These are phyloP conservation scores for Aethina tumida DNA, from an alignment of 1,140 invertebrate species.

Conservation along the genomic window DNA sequence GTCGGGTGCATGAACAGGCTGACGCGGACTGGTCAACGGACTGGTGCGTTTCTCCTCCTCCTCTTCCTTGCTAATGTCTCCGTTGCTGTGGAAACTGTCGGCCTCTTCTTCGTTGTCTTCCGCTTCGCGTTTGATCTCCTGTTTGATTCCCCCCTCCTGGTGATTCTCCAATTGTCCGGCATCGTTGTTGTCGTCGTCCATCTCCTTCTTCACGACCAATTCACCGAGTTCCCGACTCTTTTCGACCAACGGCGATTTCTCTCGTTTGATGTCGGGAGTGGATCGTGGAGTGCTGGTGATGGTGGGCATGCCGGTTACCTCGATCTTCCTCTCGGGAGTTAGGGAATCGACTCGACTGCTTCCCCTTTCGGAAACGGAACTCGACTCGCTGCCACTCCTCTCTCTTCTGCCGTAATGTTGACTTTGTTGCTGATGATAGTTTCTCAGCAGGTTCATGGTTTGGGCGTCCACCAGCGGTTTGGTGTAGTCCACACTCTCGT, in stretches of 20 bases:
- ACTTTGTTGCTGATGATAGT: conserved; percentile 57
- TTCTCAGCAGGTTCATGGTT: conserved; percentile 70
- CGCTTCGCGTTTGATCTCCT: conserved; percentile 46
- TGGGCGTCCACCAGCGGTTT: conserved; percentile 81
- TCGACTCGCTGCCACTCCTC: conserved; percentile 75
- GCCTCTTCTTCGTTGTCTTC: conserved; percentile 45
- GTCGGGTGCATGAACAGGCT: conserved; percentile 34
- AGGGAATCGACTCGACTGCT: conserved; percentile 63
- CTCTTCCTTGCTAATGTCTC: conserved; percentile 27
- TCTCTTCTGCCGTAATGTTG: conserved; percentile 54
- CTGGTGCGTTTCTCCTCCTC: conserved; percentile 26
- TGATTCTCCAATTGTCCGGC: conserved; percentile 12
- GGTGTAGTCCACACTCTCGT: conserved; percentile 85
- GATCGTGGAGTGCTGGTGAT: conserved; percentile 57
- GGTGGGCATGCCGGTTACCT: conserved; percentile 46
- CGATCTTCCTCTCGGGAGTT: conserved; percentile 64
- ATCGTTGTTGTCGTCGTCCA: conserved; percentile 25
- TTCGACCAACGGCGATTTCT: conserved; percentile 38
- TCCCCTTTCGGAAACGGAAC: conserved; percentile 69
- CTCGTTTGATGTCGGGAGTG: conserved; percentile 59
- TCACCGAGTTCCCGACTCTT: conserved; percentile 36
- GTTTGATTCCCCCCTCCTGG: conserved; percentile 17
- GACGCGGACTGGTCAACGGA: conserved; percentile 46
- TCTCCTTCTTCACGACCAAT: conserved; percentile 29
- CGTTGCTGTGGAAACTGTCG: conserved; percentile 41